A percentile compares a stretch with the other conserved stretches of the same genome.
phyloP scores from a whole-genome alignment of 1,140 invertebrate genomes.

The Eumaeus atala region DNA sequence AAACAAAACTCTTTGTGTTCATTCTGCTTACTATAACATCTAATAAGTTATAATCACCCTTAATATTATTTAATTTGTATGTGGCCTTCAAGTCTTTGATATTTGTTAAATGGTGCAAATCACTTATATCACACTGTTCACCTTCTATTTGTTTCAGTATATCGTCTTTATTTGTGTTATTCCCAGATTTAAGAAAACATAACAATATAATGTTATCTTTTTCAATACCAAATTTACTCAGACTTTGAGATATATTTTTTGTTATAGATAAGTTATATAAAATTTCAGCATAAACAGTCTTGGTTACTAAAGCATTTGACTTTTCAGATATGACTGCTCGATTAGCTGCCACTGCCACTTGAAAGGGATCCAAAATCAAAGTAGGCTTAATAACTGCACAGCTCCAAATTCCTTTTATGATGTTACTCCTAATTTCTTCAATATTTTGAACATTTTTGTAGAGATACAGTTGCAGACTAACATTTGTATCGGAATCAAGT shows the following conservation, averaged over 20 bases:
- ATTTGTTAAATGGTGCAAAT: neutral
- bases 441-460: slow-evolving; percentile 78
- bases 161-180: slow-evolving; percentile 49
- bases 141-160: slow-evolving; percentile 12
- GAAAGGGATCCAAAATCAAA: slow-evolving; percentile 78
- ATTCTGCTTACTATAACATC: slow-evolving; percentile 11
- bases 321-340: slow-evolving; percentile 77
- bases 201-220: slow-evolving; percentile 76
- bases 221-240: slow-evolving; percentile 78
- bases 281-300: slow-evolving; percentile 79
- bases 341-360: slow-evolving; percentile 80
- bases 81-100: slow-evolving; percentile 6
- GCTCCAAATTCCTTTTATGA: slow-evolving; percentile 71
- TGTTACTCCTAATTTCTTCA: slow-evolving; percentile 71
- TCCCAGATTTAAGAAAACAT: slow-evolving; percentile 66
- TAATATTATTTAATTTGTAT: slow-evolving; percentile 12
- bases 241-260: slow-evolving; percentile 80
- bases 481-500: slow-evolving; percentile 70
- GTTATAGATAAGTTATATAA: slow-evolving; percentile 80
- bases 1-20: slow-evolving; percentile 8
- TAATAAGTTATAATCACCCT: slow-evolving; percentile 2
- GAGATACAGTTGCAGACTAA: slow-evolving; percentile 72
- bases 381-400: slow-evolving; percentile 79
- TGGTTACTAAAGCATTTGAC: slow-evolving; percentile 74
- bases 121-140: slow-evolving; percentile 11